Base-by-base conservation (phyloP, 2,113 vertebrate species). In the Cromileptes altivelis region DNA sequence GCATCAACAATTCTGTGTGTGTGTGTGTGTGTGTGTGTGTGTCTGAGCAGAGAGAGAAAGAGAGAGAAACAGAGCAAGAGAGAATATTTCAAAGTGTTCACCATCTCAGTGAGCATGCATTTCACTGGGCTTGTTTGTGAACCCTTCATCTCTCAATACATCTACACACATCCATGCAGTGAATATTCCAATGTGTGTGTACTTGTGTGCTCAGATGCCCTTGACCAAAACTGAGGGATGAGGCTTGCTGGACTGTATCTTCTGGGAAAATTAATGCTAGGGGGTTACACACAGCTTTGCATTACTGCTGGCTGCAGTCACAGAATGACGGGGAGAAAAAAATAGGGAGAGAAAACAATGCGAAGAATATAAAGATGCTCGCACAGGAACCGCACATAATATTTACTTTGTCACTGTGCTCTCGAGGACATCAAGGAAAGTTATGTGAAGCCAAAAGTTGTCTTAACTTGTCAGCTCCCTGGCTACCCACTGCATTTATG, bases 171-270 rank as follows among this genome's bases (percentile, higher is more conserved):
- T 52, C 73, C 72, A 65, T 84, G 62, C 77, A 70, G 68, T 78
- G 62, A 76, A 71, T 84, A 68, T 85, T 42, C 70, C 25, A 56
- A 42, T 53, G 50, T 68, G 30, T 57, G 9, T 61, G 49, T 84
- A 73, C 88, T 75, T 73, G 65, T 80, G 69, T 55, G 78, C 69
- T 75, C 78, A 80, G 86, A 89, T 91, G 87, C 87, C 91, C 91
- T 94, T 93, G 92, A 91, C 88, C 88, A 75, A 78, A 91, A 80
- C 80, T 75, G 81, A 88, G 78, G 75, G 85, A 91, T 91, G 90
- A 82, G 63, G 82, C 67, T 83, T 75, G 84, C 82, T 30, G 60
- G 79, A 86, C 87, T 85, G 79, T 87, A 91, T 89, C 90, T 90
- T 61, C 72, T 84, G 76, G 84, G 85, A 91, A 93, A 92, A 93